Conservation (phyloP, 2,888 invertebrate genomes). For the Laothoe populi region DNA sequence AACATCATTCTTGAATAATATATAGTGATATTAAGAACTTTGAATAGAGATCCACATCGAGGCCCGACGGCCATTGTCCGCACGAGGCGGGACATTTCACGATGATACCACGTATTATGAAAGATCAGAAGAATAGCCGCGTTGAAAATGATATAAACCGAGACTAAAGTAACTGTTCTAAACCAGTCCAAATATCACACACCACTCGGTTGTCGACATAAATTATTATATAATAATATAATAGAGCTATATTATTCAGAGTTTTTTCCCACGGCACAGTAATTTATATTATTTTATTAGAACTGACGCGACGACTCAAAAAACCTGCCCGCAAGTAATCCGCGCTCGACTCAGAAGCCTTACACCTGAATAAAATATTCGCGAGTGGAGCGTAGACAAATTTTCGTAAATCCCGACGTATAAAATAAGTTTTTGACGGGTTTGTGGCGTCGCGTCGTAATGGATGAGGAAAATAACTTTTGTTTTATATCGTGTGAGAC, state of each 20-base stretch:
- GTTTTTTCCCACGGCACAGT: not conserved
- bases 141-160: too few species aligned
- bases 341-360: not conserved
- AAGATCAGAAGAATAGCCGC: too few species aligned
- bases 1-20: too few species aligned
- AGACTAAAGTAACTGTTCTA: too few species aligned
- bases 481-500: not conserved
- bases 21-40: too few species aligned
- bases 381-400: not conserved
- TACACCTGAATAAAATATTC: not conserved
- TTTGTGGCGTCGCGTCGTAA: not conserved
- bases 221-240: too few species aligned
- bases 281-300: not conserved
- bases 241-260: not conserved
- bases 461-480: conserved; percentile 18
- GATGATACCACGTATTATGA: too few species aligned
- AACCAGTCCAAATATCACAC: too few species aligned
- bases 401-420: not conserved
- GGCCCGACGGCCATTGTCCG: too few species aligned
- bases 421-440: conserved; percentile 11
- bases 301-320: not conserved
- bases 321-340: not conserved
- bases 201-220: too few species aligned
- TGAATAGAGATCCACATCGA: too few species aligned
- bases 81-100: too few species aligned